These are phyloP conservation scores for Butorides virescens DNA, from an alignment of 2,113 vertebrate genomes.

Conservation along the genomic window DNA sequence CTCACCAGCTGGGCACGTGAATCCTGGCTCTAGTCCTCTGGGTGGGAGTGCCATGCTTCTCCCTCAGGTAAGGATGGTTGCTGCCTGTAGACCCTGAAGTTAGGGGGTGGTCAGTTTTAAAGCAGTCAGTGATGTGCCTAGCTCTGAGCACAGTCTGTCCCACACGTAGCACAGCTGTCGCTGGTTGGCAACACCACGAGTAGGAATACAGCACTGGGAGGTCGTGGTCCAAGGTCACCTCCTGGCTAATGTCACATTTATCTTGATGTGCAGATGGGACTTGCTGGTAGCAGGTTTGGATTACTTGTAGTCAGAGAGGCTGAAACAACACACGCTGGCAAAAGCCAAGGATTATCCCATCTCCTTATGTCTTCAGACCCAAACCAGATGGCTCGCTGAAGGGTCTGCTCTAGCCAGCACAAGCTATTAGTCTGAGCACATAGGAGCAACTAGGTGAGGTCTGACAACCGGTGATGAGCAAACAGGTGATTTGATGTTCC, in stretches of 20 bases:
- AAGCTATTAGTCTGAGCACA: neutral
- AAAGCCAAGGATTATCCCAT: neutral
- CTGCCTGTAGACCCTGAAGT: neutral
- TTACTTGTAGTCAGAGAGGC: neutral
- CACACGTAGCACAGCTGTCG: fast-evolving
- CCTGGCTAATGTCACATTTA: neutral
- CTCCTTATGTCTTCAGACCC: neutral
- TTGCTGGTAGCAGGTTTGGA: neutral
- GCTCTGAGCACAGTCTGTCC: neutral
- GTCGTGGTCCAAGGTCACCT: neutral
- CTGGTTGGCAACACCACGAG: neutral
- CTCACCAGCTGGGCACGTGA: neutral
- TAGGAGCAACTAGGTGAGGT: neutral
- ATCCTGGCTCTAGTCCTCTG: neutral
- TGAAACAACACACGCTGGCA: neutral
- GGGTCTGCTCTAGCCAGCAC: neutral
- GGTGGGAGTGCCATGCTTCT: neutral
- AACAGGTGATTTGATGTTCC: neutral
- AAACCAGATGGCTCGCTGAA: neutral
- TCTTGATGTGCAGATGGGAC: neutral
- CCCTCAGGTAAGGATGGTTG: neutral
- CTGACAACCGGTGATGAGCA: neutral
- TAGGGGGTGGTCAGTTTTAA: neutral
- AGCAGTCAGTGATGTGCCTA: neutral
- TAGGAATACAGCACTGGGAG: neutral